Evolutionary conservation across 2,797 vertebrate genomes (phyloP).

Genomic region (Labeo calbasu): DNA sequence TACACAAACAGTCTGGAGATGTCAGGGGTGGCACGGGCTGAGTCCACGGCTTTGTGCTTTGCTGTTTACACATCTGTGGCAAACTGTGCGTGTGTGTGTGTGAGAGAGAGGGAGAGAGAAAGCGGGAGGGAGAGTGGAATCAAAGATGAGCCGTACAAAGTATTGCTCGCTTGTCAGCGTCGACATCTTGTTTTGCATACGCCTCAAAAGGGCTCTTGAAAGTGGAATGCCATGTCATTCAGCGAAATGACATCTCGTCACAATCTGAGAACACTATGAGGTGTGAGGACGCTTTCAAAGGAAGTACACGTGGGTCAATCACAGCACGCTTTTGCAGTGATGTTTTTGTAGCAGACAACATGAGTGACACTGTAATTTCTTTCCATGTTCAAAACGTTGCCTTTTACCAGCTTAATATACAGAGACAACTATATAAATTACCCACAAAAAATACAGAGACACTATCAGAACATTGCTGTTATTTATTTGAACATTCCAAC

Average conservation of each 20-base stretch:
- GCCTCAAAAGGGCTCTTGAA: slow-evolving; percentile 34
- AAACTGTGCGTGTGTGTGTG: slow-evolving; percentile 26
- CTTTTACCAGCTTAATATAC: background rate
- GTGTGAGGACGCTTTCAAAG: slow-evolving; percentile 30
- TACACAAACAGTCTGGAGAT: slow-evolving; percentile 38
- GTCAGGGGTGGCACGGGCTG: slow-evolving; percentile 17
- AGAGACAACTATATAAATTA: background rate
- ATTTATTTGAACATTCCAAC: background rate
- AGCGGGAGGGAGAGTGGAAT: background rate
- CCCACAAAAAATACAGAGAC: background rate
- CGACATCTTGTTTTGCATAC: slow-evolving; percentile 43
- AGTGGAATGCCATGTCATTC: slow-evolving; percentile 30
- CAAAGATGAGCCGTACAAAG: slow-evolving; percentile 24
- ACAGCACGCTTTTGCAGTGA: background rate
- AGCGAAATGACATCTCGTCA: slow-evolving; percentile 39
- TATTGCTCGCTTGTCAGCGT: slow-evolving; percentile 35
- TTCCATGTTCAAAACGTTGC: background rate
- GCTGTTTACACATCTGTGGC: slow-evolving; percentile 26
- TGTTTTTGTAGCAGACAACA: background rate
- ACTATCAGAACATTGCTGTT: background rate
- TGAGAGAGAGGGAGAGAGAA: background rate
- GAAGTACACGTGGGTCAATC: slow-evolving; percentile 15
- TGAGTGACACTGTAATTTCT: slow-evolving; percentile 7
- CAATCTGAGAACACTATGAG: slow-evolving; percentile 21
- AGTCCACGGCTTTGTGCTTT: slow-evolving; percentile 3